Evolutionary conservation across 2,888 invertebrate species (phyloP).

Genomic region (Mythimna lalbum): DNA sequence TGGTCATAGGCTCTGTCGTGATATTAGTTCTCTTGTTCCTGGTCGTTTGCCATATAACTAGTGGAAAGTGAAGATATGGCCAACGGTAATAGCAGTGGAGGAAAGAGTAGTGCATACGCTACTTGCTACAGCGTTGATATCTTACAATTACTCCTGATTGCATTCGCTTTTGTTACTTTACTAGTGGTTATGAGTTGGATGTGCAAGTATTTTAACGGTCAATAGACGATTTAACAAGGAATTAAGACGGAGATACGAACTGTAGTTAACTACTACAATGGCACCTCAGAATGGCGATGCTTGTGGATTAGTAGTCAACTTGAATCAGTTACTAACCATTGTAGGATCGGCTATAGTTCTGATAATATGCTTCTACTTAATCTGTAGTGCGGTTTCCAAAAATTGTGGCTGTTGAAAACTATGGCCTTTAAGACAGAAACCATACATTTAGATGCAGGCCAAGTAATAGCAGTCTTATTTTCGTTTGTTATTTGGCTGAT

Average conservation of each 20-base stretch:
- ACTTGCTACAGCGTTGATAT: constrained; percentile 74
- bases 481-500: constrained; percentile 75
- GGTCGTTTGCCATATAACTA: constrained; percentile 81
- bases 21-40: constrained; percentile 79
- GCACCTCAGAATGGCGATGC: rapidly evolving
- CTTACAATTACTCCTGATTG: constrained; percentile 76
- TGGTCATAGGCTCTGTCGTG: constrained; percentile 80
- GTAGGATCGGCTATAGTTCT: constrained; percentile 68
- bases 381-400: constrained; percentile 52
- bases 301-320: constrained; percentile 54
- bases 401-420: constrained; percentile 15
- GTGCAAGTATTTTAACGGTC: constrained; percentile 79
- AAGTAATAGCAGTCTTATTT: constrained; percentile 64
- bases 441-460: constrained; percentile 37
- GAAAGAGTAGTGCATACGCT: rapidly evolving
- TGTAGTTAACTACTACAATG: constrained; percentile 11
- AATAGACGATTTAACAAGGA: constrained; percentile 20
- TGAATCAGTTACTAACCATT: constrained; percentile 65
- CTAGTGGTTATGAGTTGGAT: constrained; percentile 82
- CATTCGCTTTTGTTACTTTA: constrained; percentile 79
- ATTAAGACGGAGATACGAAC: neutral
- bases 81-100: too few species aligned
- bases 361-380: constrained; percentile 62
- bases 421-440: neutral
- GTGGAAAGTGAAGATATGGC: constrained; percentile 71